Base-by-base conservation (phyloP, 2,113 vertebrate species). In the Tyto alba region DNA sequence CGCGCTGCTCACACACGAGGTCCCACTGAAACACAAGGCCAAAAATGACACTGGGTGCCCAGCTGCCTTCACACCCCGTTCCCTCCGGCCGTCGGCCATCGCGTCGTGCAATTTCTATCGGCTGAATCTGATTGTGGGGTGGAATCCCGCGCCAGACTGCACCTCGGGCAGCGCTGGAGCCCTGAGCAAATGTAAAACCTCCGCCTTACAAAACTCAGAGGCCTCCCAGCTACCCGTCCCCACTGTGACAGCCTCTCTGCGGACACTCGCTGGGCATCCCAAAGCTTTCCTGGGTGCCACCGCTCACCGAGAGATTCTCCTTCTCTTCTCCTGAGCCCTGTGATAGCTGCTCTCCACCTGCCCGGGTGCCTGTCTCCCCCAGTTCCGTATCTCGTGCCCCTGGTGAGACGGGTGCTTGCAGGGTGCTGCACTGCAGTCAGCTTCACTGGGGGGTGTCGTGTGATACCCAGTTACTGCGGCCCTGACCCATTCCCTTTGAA, bases 1-100 rank as follows among this genome's bases (percentile, higher is more conserved):
- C 96, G n/a, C 98, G 99, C 73, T 92, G 98, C 84, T 98, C 96
- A 15, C 99, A 99, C 82, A 99, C 98, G 1, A 99, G 98, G 96
- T 99, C 98, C 99, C 99, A 99, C 99, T 99, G 97, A 56, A 96
- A 97, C 79, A 92, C 55, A 96, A 85, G 67, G 41, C 25, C 82
- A 66, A 48, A 48, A 83, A 34, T 4, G 17, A 76, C 47, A 30
- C 40, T 93, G 6, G 80, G 55, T 32, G 59, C 59, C 67, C 36
- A 7, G 13, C 10, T 74, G 34, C 29, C 77, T 26, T 75, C 77
- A 38, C 4, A 23, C 16, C 41, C 20, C 38, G n/a, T 60, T 43
- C 40, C 30, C 23, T 48, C 11, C 1, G 0, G 8, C 3, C 25
- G 30, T 62, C 50, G 45, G 27, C 34, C 21, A 4, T 5, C 0